A percentile compares a stretch with the other conserved stretches of the same genome.
phyloP scores from a whole-genome alignment of 30 jellyfish, hydroid and myxozoan genomes.

The Aurelia sp. region DNA sequence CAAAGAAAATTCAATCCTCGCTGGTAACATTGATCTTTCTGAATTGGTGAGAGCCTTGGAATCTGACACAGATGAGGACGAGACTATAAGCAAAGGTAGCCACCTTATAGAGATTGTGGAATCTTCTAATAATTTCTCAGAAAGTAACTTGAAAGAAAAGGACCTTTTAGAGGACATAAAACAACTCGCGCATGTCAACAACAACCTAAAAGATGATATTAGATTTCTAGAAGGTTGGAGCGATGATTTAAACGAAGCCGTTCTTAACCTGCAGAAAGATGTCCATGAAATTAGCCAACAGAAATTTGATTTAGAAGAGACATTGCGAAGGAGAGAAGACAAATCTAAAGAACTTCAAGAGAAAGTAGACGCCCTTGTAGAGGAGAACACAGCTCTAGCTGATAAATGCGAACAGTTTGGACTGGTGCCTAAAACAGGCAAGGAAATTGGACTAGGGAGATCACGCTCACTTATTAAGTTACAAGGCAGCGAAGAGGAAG shows the following conservation, averaged over 20 bases:
- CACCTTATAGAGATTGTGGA: background rate
- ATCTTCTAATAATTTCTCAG: background rate
- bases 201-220: constrained; percentile 11
- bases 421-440: background rate
- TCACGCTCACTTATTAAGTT: background rate
- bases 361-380: background rate
- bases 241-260: constrained; percentile 28
- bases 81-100: background rate
- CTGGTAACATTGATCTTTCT: background rate
- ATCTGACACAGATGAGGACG: constrained; percentile 40
- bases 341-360: background rate
- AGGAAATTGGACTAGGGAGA: background rate
- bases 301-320: constrained; percentile 5
- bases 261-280: constrained; percentile 19
- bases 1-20: too few species aligned
- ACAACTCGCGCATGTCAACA: constrained; percentile 17
- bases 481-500: background rate
- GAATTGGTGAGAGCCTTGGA: constrained; percentile 28
- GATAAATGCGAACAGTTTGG: background rate
- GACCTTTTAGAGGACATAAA: constrained; percentile 3
- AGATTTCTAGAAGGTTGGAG: constrained; percentile 35
- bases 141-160: background rate
- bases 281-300: background rate
- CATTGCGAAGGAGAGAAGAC: background rate
- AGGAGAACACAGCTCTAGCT: background rate